Base-by-base conservation (phyloP, 2,113 vertebrate genomes). In the Procapra przewalskii region DNA sequence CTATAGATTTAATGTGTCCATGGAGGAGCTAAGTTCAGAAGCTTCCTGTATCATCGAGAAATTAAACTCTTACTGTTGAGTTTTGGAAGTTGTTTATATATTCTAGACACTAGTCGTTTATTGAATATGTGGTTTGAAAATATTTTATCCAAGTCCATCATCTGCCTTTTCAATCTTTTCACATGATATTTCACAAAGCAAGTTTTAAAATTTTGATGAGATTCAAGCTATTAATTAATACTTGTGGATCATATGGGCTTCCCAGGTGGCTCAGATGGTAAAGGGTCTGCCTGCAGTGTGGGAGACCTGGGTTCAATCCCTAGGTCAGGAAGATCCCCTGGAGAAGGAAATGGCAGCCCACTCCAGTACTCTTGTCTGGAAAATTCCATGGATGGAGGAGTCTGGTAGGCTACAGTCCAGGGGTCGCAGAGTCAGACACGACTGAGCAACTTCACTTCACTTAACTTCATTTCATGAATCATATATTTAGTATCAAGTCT, bases 251-350 rank as follows among this genome's bases (percentile, higher is more conserved):
- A 13, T 29, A 60, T 60, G 59, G 59, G 27, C 64, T 36, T 19
- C 33, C 62, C 64, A 67, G 17, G 8, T 67, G 33, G 64, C 33
- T 67, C 33, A 67, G 64, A 67, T n/a, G 64, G 33, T n/a, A 67
- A 67, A 67, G 64, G 4, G 17, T 67, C 33, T 67, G 64, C 17
- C 33, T 67, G 17, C 33, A 67, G 64, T 67, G 17, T 1, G 33
- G 17, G 64, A 10, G 17, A 67, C 64, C 8, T 0, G 0, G 17
- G 16, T 67, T 67, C 1, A 0, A 21, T 67, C 16, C 33, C 33
- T 67, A 33, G 64, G 33, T 67, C 4, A 1, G 64, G 4, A 36
- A 67, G 33, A 67, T 67, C 8, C 17, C 64, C 33, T 36, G 64
- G 33, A 71, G 64, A 71, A 21, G n/a, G 64, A 71, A 36, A 71